Evolutionary conservation across 2,888 invertebrate genomes (phyloP).

Genomic region (Calephelis perditalis): DNA sequence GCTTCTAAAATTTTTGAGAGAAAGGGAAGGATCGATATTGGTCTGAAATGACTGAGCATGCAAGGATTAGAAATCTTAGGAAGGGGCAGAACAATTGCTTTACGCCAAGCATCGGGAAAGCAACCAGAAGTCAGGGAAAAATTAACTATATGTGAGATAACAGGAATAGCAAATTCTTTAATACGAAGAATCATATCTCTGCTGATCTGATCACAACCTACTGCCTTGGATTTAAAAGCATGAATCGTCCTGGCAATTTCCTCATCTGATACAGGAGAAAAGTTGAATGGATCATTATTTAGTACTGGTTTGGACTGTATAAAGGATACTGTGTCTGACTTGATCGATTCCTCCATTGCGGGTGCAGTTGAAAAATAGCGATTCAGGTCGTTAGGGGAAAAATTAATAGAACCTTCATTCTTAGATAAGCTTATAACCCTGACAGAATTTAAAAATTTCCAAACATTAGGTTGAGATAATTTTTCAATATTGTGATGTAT

Average conservation of each 20-base stretch:
- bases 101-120: background rate
- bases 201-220: background rate
- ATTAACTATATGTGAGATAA: no score
- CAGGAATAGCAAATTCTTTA: no score
- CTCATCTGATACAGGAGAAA: background rate
- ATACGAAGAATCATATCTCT: no score
- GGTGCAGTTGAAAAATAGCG: background rate
- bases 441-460: background rate
- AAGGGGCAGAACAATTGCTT: no score
- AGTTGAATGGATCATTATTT: background rate
- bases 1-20: no score
- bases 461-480: background rate
- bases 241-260: background rate
- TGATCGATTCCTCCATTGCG: background rate
- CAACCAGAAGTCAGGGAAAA: background rate
- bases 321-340: background rate
- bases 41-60: no score
- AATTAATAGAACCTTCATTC: no score
- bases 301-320: background rate
- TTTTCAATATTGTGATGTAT: background rate
- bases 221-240: background rate
- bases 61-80: no score
- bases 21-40: no score
- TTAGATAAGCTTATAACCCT: background rate
- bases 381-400: no score